Conservation (phyloP, 1,140 invertebrate genomes). For the roundworm (Caenorhabditis elegans) region WBcel235 BX284605.5:295501-296000, state of each 20-base stretch:
- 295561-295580: no score
- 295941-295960: neutral
- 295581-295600: no score
- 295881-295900: neutral
- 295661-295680: no score
- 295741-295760: neutral
- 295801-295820: neutral
- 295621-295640: no score
- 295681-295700: no score
- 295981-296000: neutral
- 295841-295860: neutral
- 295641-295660: no score
- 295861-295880: neutral
- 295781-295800: neutral
- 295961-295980: constrained; percentile 24
- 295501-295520: no score
- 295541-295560: no score
- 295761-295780: neutral
- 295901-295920: neutral
- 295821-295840: neutral
- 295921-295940: neutral
- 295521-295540: no score
- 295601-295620: no score
- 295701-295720: no score
- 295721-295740: no score